Evolutionary conservation across 53 echinoderm and acorn worm species (phyloP).

Genomic region (Stichopus horrens): DNA sequence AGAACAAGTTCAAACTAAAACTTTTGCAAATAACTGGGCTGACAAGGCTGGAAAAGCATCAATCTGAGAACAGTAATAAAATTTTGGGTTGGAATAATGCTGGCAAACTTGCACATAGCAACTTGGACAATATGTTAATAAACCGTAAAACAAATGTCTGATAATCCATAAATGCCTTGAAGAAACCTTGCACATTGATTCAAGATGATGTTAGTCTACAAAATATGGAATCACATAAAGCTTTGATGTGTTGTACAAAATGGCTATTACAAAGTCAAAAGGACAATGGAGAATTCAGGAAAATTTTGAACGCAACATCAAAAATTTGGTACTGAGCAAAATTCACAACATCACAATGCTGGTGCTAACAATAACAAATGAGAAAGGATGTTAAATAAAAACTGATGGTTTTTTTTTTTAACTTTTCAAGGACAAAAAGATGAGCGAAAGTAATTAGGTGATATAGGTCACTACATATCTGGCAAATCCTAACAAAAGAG

Average conservation of each 20-base stretch:
- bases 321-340: constrained; percentile 38
- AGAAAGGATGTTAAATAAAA: constrained; percentile 38
- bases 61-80: too few relatives aligned
- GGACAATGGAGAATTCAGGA: constrained; percentile 48
- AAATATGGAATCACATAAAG: constrained; percentile 19
- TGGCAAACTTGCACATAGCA: too few relatives aligned
- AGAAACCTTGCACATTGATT: background rate
- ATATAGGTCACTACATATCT: constrained; percentile 31
- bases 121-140: too few relatives aligned
- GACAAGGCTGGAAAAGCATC: too few relatives aligned
- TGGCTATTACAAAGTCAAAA: constrained; percentile 54
- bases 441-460: constrained; percentile 45
- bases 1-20: too few relatives aligned
- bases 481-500: constrained; percentile 30
- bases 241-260: constrained; percentile 38
- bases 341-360: constrained; percentile 48
- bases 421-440: constrained; percentile 16
- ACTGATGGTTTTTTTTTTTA: constrained; percentile 1
- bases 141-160: background rate
- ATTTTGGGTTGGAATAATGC: too few relatives aligned
- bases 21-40: too few relatives aligned
- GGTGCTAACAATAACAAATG: constrained; percentile 44
- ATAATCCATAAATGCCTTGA: background rate
- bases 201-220: background rate
- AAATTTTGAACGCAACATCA: constrained; percentile 49